Conservation (phyloP, 2,797 vertebrate genomes). For the Anguilla pacifica region DNA sequence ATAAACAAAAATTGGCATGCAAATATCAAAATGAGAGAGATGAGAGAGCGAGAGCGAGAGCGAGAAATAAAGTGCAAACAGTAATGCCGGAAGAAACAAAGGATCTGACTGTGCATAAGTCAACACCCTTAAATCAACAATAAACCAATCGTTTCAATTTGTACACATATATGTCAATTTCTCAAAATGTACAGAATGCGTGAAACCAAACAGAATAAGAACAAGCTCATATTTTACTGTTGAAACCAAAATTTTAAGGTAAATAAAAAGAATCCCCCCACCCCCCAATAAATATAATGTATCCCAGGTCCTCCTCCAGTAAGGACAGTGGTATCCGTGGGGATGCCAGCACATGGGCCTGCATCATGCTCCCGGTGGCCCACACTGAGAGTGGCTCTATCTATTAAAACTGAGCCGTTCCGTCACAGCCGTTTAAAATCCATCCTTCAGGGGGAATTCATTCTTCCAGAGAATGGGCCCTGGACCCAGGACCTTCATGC, state of each 20-base stretch:
- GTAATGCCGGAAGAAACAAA: background rate
- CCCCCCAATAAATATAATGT: background rate
- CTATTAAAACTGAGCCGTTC: background rate
- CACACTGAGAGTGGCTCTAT: background rate
- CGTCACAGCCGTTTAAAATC: background rate
- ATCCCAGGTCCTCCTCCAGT: background rate
- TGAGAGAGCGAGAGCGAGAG: background rate
- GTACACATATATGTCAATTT: background rate
- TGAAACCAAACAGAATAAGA: background rate
- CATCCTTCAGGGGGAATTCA: background rate
- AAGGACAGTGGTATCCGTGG: background rate
- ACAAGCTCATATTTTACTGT: background rate
- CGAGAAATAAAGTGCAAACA: conserved; percentile 12
- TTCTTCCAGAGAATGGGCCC: background rate
- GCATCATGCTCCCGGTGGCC: background rate
- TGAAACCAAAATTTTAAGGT: background rate
- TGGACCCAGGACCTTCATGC: background rate
- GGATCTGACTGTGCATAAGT: background rate
- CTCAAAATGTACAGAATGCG: background rate
- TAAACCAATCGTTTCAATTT: background rate
- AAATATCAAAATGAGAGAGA: conserved; percentile 27
- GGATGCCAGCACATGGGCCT: background rate
- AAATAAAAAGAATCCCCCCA: background rate
- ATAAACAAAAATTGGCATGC: conserved; percentile 36
- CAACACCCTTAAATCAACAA: background rate